phyloP scores from a whole-genome alignment of 2,797 vertebrate species.

The Channallabes apus region DNA sequence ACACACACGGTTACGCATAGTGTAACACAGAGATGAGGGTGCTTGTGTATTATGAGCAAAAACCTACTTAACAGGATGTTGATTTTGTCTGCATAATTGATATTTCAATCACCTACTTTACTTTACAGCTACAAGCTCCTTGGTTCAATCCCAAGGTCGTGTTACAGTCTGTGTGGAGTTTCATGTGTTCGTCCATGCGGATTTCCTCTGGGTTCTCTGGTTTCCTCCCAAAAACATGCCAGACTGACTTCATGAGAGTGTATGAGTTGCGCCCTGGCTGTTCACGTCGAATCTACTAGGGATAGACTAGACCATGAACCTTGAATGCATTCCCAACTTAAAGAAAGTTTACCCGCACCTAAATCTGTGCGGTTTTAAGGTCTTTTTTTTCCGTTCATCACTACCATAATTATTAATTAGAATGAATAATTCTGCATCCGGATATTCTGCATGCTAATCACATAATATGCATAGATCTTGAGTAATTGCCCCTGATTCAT shows the following conservation, averaged over 20 bases:
- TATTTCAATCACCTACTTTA: not conserved
- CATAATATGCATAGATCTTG: not conserved
- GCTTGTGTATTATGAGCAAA: not conserved
- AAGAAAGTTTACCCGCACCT: not conserved
- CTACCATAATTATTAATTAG: too few relatives aligned
- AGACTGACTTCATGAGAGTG: not conserved
- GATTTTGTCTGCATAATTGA: not conserved
- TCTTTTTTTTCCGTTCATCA: not conserved
- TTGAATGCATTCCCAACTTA: too few relatives aligned
- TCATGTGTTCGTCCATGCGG: too few relatives aligned
- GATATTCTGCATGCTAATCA: not conserved
- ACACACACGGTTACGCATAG: not conserved
- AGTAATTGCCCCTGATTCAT: not conserved
- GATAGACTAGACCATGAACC: not conserved
- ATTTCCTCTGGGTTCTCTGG: constrained; percentile 7
- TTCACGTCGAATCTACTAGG: not conserved
- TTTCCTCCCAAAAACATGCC: constrained; percentile 1
- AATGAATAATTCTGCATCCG: not conserved
- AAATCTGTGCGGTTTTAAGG: not conserved
- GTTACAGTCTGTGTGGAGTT: not conserved
- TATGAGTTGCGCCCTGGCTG: not conserved
- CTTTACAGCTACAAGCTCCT: not conserved
- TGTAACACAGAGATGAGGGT: not conserved
- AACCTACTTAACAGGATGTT: not conserved
- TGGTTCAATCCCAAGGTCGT: not conserved